These are phyloP conservation scores for Macroramphosus scolopax DNA, from an alignment of 2,797 vertebrate genomes.

Conservation along the genomic window DNA sequence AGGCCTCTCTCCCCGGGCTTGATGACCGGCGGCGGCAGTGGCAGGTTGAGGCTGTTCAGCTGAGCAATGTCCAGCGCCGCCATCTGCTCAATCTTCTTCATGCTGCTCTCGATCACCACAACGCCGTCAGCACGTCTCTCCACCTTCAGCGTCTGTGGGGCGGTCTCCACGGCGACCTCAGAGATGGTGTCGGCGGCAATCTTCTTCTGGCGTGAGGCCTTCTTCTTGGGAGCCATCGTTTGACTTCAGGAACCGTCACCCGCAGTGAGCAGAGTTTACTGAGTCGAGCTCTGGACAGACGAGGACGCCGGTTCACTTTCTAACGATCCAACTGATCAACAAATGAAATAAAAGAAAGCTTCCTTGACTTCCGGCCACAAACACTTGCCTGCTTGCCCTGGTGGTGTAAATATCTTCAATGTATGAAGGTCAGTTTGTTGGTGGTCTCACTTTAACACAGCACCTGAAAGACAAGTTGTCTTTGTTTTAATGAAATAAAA, in stretches of 20 bases:
- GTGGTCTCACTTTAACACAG: slow-evolving; percentile 50
- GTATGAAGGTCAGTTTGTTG: slow-evolving; percentile 20
- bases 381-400: neutral
- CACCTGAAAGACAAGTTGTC: slow-evolving; percentile 61
- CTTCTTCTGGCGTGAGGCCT: slow-evolving; percentile 76
- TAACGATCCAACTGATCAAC: slow-evolving; percentile 4
- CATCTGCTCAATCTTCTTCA: slow-evolving; percentile 81
- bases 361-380: too few relatives aligned
- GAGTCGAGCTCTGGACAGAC: slow-evolving; percentile 8
- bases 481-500: too few relatives aligned
- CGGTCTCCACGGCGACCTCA: slow-evolving; percentile 38
- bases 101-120: slow-evolving; percentile 68
- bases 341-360: too few relatives aligned
- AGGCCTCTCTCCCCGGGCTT: slow-evolving; percentile 77
- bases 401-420: neutral
- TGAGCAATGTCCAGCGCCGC: slow-evolving; percentile 79
- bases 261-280: neutral
- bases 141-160: slow-evolving; percentile 42
- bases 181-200: slow-evolving; percentile 30
- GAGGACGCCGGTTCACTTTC: slow-evolving; percentile 13
- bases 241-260: too few relatives aligned
- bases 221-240: slow-evolving; percentile 84
- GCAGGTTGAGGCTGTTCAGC: slow-evolving; percentile 80
- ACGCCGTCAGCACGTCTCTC: slow-evolving; percentile 60
- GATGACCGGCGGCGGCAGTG: slow-evolving; percentile 74